Conservation (phyloP, 2,797 vertebrate genomes). For the Denticeps clupeoides region DNA sequence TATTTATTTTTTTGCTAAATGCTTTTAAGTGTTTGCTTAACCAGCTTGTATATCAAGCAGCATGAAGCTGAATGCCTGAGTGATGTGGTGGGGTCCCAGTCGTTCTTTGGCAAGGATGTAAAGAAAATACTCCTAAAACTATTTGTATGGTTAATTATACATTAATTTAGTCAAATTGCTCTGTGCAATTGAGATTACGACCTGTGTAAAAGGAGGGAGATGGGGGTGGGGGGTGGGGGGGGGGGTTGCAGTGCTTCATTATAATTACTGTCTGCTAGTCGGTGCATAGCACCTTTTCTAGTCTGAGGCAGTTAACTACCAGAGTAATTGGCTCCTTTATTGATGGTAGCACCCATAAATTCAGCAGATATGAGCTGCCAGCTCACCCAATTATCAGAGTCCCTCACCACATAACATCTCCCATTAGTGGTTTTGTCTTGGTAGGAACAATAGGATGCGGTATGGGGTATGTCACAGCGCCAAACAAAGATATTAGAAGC, state of each 20-base stretch:
- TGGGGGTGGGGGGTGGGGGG: no score
- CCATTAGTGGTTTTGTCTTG: slow-evolving; percentile 8
- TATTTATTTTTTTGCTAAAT: no score
- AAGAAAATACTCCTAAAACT: background rate
- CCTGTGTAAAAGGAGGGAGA: background rate
- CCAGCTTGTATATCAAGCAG: background rate
- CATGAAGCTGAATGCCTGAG: background rate
- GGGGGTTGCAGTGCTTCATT: no score
- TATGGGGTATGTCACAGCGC: no score
- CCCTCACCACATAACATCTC: background rate
- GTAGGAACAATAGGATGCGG: no score
- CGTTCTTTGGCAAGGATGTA: background rate
- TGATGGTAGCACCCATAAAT: slow-evolving; percentile 6
- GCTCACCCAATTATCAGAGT: slow-evolving; percentile 12
- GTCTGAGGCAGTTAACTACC: background rate
- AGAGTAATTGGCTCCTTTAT: slow-evolving; percentile 6
- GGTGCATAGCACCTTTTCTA: no score
- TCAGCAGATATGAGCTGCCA: slow-evolving; percentile 6
- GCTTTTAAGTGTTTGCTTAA: no score
- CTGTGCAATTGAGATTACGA: background rate
- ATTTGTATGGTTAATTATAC: slow-evolving; percentile 5
- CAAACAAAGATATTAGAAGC: no score
- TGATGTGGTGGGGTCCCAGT: background rate
- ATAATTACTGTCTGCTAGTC: no score
- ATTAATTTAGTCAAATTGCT: background rate